phyloP scores from a whole-genome alignment of 2,113 vertebrate genomes.

The Puffinus mauretanicus region DNA sequence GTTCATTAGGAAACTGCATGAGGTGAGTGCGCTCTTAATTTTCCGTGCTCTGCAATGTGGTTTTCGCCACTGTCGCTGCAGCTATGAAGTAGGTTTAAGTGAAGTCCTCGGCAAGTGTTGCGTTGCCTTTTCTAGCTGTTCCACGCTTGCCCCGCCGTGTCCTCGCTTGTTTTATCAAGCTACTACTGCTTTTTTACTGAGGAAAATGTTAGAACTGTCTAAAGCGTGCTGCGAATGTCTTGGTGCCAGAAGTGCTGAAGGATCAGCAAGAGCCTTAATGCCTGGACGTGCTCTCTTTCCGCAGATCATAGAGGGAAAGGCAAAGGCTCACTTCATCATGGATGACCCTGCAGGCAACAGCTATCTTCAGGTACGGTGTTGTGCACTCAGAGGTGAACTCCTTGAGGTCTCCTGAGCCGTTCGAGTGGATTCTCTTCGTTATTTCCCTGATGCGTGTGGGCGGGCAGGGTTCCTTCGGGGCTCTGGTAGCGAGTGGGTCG shows the following conservation, averaged over 20 bases:
- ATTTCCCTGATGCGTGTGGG: rapidly evolving
- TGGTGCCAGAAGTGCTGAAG: rapidly evolving
- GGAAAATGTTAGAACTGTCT: rapidly evolving
- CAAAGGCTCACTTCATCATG: slow-evolving; percentile 79
- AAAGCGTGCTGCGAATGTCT: rapidly evolving
- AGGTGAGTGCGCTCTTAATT: slow-evolving; percentile 35
- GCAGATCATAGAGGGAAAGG: slow-evolving; percentile 78
- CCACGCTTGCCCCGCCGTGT: rapidly evolving
- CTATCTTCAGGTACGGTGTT: slow-evolving; percentile 82
- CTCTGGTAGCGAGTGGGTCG: rapidly evolving
- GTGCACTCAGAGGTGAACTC: rapidly evolving
- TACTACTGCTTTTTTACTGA: rapidly evolving
- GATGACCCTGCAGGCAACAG: slow-evolving; percentile 95
- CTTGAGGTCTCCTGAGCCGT: rapidly evolving
- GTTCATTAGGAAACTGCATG: slow-evolving; percentile 83
- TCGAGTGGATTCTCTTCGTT: rapidly evolving
- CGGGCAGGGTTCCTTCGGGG: rapidly evolving
- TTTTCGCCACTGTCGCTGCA: rapidly evolving
- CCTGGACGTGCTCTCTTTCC: rapidly evolving
- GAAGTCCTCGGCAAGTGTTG: rapidly evolving
- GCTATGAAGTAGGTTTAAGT: rapidly evolving
- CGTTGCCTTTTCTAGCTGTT: rapidly evolving
- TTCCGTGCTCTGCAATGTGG: rapidly evolving
- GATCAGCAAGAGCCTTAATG: rapidly evolving
- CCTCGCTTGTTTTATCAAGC: rapidly evolving